These are phyloP conservation scores for Rynchops niger DNA, from an alignment of 2,113 vertebrate species.

Conservation along the genomic window DNA sequence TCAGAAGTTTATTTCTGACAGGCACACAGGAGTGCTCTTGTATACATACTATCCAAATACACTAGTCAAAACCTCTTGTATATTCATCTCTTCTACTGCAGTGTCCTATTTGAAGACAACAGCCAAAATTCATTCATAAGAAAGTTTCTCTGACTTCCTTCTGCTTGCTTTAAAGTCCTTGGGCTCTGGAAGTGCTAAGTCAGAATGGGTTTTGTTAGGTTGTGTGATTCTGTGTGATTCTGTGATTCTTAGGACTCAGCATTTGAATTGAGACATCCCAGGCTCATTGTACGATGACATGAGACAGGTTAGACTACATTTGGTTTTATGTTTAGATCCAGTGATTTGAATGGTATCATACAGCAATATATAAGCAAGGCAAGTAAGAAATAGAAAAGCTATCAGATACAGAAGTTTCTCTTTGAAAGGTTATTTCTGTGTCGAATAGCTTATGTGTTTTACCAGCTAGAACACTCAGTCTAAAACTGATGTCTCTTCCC, in stretches of 20 bases:
- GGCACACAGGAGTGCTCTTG: background rate
- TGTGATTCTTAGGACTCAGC: background rate
- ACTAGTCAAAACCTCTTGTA: background rate
- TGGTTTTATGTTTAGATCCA: background rate
- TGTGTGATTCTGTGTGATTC: too few species aligned
- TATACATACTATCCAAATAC: background rate
- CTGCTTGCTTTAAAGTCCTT: background rate
- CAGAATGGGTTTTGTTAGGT: background rate
- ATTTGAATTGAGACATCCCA: background rate
- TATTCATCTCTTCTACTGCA: background rate
- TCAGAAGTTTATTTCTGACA: conserved; percentile 7
- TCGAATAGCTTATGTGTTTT: background rate
- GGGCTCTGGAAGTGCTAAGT: background rate
- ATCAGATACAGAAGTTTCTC: background rate
- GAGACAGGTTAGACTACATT: background rate
- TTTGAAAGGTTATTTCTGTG: background rate
- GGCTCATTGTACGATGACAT: background rate
- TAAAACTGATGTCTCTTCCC: background rate
- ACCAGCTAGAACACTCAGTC: background rate
- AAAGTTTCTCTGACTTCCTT: background rate
- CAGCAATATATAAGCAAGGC: background rate
- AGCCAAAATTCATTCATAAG: background rate
- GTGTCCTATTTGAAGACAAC: background rate
- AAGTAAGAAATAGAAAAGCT: background rate
- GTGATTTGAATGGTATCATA: background rate